phyloP scores from a whole-genome alignment of 2,113 vertebrate genomes.

The Notiomystis cincta region DNA sequence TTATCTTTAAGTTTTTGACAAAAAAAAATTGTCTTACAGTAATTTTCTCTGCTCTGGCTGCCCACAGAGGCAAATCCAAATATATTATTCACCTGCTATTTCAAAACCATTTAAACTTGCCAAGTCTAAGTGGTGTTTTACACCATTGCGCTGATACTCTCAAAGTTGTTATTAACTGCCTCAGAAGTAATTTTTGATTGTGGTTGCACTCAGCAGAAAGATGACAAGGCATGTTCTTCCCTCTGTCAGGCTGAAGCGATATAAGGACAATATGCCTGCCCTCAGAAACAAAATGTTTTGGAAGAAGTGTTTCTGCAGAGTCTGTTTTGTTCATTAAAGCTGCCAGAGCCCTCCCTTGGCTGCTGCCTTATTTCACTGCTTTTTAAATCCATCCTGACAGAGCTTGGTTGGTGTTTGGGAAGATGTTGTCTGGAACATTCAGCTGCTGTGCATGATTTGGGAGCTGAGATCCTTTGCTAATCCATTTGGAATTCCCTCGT shows the following conservation, averaged over 20 bases:
- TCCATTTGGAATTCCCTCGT: not conserved
- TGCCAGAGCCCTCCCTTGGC: not conserved
- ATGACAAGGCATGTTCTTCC: constrained; percentile 43
- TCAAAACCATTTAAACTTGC: constrained; percentile 47
- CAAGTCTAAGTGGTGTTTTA: constrained; percentile 49
- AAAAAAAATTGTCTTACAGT: constrained; percentile 45
- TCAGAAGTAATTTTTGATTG: constrained; percentile 51
- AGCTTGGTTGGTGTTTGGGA: not conserved
- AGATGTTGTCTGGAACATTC: not conserved
- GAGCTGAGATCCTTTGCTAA: not conserved
- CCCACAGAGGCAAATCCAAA: constrained; percentile 9
- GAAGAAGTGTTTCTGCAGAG: not conserved
- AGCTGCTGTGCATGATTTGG: not conserved
- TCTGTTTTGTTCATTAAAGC: not conserved
- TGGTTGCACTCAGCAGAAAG: constrained; percentile 39
- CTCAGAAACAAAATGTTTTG: not conserved
- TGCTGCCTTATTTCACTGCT: not conserved
- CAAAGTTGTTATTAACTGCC: constrained; percentile 53
- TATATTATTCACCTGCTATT: constrained; percentile 62
- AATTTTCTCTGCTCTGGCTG: constrained; percentile 55
- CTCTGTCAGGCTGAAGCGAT: not conserved
- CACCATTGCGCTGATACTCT: constrained; percentile 51
- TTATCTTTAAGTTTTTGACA: constrained; percentile 41
- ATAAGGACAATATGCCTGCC: not conserved
- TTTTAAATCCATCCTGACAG: not conserved